Evolutionary conservation across 2,888 invertebrate genomes (phyloP).

Genomic region (Leptinotarsa tumamoca): DNA sequence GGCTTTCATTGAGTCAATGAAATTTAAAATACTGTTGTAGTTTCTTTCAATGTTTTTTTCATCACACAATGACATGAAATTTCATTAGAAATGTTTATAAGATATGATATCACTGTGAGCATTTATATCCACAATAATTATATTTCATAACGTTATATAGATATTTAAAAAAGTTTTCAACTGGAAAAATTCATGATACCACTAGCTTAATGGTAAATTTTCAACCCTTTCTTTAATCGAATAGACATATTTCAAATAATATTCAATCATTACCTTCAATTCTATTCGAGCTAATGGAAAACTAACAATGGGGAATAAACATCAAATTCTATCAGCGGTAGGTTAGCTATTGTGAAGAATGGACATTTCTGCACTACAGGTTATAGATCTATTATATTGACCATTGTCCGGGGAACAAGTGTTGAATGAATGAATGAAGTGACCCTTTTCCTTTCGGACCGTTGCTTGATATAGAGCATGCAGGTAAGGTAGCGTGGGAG

Average conservation of each 20-base stretch:
- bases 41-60: too few species aligned
- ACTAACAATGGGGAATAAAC: conserved; percentile 26
- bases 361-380: conserved; percentile 44
- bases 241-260: neutral
- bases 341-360: conserved; percentile 26
- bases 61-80: too few species aligned
- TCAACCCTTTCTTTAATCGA: too few species aligned
- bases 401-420: conserved; percentile 58
- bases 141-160: too few species aligned
- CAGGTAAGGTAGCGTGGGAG: conserved; percentile 46
- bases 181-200: too few species aligned
- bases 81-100: too few species aligned
- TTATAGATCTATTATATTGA: conserved; percentile 47
- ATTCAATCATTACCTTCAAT: neutral
- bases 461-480: conserved; percentile 46
- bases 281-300: conserved; percentile 15
- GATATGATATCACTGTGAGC: too few species aligned
- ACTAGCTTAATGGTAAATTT: too few species aligned
- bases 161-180: too few species aligned
- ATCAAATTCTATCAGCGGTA: conserved; percentile 30
- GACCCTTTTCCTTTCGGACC: conserved; percentile 48
- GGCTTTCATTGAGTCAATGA: too few species aligned
- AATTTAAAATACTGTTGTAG: too few species aligned
- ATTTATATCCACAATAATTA: too few species aligned
- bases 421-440: conserved; percentile 46